Percentiles rank a stretch among this genome's conserved stretches.
Evolutionary conservation across 2,888 invertebrate genomes (phyloP).

Genomic region (Scaptomyza flava): DNA sequence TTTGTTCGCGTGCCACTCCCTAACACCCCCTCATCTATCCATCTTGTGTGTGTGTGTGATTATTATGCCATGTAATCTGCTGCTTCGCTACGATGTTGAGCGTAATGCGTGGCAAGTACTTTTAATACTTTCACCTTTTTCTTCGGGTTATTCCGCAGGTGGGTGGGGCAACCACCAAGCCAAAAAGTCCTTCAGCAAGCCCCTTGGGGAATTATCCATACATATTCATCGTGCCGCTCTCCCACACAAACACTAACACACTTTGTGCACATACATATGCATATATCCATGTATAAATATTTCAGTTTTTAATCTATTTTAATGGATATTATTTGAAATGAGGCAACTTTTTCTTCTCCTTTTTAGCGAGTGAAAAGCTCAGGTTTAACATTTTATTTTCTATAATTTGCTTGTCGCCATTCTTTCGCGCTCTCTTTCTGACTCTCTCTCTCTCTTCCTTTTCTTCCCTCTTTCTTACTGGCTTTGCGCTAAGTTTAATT

Average conservation of each 20-base stretch:
- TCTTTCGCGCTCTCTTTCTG: not conserved
- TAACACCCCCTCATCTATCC: constrained; percentile 36
- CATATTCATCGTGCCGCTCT: constrained; percentile 46
- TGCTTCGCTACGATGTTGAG: constrained; percentile 55
- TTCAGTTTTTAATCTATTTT: constrained; percentile 82
- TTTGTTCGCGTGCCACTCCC: constrained; percentile 48
- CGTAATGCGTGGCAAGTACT: constrained; percentile 65
- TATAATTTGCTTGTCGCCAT: constrained; percentile 61
- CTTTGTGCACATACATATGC: constrained; percentile 2
- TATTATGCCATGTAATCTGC: constrained; percentile 80
- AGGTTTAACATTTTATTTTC: constrained; percentile 55
- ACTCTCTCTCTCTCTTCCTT: not conserved
- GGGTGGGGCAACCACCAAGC: constrained; percentile 34
- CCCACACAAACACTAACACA: constrained; percentile 1
- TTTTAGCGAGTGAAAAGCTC: constrained; percentile 30
- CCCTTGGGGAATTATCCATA: constrained; percentile 56
- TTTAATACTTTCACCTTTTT: constrained; percentile 76
- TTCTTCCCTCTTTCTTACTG: not conserved
- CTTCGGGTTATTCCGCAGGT: constrained; percentile 40
- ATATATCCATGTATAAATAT: constrained; percentile 72
- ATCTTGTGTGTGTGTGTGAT: constrained; percentile 57
- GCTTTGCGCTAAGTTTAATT: constrained; percentile 52
- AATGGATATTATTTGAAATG: constrained; percentile 76
- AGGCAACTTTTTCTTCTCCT: constrained; percentile 24
- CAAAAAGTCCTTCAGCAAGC: constrained; percentile 18